Evolutionary conservation across 2,113 vertebrate species (phyloP).

Genomic region (Chascanopsetta lugubris): DNA sequence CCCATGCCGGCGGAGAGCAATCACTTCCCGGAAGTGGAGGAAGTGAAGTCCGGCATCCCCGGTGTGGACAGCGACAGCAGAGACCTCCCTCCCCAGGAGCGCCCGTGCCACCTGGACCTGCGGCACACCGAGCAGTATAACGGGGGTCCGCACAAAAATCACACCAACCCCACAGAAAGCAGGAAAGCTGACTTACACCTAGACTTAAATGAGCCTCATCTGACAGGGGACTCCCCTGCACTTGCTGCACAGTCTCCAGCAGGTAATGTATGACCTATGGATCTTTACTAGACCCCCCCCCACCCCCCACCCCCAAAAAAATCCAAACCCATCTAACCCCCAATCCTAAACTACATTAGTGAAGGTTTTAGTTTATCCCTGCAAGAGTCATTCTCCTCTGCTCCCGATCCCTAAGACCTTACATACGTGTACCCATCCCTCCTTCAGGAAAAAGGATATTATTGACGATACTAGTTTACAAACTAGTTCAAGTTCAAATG

Average conservation of each 20-base stretch:
- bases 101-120: constrained; percentile 92
- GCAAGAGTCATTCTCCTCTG: constrained; percentile 55
- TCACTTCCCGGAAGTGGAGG: constrained; percentile 10
- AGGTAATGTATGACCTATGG: constrained; percentile 96
- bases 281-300: constrained; percentile 52
- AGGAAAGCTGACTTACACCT: constrained; percentile 84
- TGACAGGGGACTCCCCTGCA: constrained; percentile 84
- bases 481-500: constrained; percentile 62
- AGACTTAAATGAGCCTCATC: constrained; percentile 88
- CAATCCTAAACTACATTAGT: too few relatives aligned
- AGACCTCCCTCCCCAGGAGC: constrained; percentile 88
- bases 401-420: constrained; percentile 30
- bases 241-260: constrained; percentile 88
- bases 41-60: constrained; percentile 17
- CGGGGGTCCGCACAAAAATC: constrained; percentile 78
- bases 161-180: constrained; percentile 81
- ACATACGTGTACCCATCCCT: constrained; percentile 21
- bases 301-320: too few relatives aligned
- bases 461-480: constrained; percentile 33
- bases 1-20: constrained; percentile 13
- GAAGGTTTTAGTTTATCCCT: constrained; percentile 34
- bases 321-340: constrained; percentile 40
- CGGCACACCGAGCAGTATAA: constrained; percentile 85
- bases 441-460: constrained; percentile 61
- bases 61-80: constrained; percentile 47